Percentiles rank a stretch among this genome's conserved stretches.
Evolutionary conservation across 2,888 invertebrate genomes (phyloP).

Genomic region (Caenorhabditis zanzibari): DNA sequence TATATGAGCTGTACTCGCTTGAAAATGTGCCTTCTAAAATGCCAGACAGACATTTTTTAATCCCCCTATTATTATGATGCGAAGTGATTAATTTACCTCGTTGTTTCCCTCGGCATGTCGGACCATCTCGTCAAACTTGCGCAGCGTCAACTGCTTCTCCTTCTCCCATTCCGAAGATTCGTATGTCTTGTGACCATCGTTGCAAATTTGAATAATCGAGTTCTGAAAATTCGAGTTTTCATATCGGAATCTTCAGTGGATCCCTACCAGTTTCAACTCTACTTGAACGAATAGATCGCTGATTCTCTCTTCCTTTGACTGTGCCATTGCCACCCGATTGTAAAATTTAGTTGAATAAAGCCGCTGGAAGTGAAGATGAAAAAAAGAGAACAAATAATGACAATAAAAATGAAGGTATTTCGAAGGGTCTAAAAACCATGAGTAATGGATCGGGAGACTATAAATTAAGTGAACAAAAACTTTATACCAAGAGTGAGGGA

Average conservation of each 20-base stretch:
- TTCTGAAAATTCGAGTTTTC: background rate
- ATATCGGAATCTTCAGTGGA: too few relatives aligned
- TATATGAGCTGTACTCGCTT: too few relatives aligned
- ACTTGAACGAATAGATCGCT: conserved; percentile 43
- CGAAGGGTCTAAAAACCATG: background rate
- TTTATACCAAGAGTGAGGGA: background rate
- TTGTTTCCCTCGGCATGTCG: conserved; percentile 24
- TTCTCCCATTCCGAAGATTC: conserved; percentile 30
- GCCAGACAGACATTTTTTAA: background rate
- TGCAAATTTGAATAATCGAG: conserved; percentile 17
- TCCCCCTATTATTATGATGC: background rate
- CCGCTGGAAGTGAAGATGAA: background rate
- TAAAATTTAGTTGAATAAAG: background rate
- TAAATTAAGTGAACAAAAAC: background rate
- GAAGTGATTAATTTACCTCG: conserved; percentile 17
- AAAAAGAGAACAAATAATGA: background rate
- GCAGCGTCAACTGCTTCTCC: conserved; percentile 18
- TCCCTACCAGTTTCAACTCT: conserved; percentile 38
- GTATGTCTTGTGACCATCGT: conserved; percentile 4
- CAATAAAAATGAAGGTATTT: background rate
- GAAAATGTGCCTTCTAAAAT: too few relatives aligned
- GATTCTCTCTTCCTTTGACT: conserved; percentile 35
- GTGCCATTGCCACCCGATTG: background rate
- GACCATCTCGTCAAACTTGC: conserved; percentile 32
- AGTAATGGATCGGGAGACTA: background rate